Evolutionary conservation across 2,888 invertebrate genomes (phyloP).

Genomic region (Lamellibrachia columna): DNA sequence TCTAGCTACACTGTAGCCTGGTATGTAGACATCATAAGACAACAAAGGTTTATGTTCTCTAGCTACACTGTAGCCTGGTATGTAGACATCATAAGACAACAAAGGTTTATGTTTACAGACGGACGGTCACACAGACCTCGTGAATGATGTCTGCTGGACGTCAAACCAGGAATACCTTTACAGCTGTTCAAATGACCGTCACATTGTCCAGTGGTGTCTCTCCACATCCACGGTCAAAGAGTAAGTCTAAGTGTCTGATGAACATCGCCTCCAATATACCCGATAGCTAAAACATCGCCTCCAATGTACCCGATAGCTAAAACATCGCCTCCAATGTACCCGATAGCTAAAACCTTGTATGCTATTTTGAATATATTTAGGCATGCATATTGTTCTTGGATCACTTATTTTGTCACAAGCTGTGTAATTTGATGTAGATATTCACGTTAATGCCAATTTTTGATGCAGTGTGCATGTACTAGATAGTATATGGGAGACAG

Average conservation of each 20-base stretch:
- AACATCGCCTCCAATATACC: not conserved
- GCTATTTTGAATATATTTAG: too few relatives aligned
- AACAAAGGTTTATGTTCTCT: too few relatives aligned
- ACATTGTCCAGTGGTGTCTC: slow-evolving; percentile 65
- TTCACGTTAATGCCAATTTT: not conserved
- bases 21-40: too few relatives aligned
- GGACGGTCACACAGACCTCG: slow-evolving; percentile 69
- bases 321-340: too few relatives aligned
- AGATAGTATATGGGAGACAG: not conserved
- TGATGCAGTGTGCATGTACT: not conserved
- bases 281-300: too few relatives aligned
- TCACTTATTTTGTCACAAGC: not conserved
- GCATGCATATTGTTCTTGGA: too few relatives aligned
- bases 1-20: too few relatives aligned
- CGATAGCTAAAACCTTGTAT: too few relatives aligned
- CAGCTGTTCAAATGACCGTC: slow-evolving; percentile 71
- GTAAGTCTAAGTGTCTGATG: slow-evolving; percentile 26
- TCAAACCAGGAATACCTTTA: slow-evolving; percentile 68
- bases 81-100: too few relatives aligned
- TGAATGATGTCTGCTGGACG: slow-evolving; percentile 74
- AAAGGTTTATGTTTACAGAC: slow-evolving; percentile 58
- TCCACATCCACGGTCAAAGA: slow-evolving; percentile 31
- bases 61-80: too few relatives aligned
- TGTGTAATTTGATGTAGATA: not conserved
- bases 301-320: too few relatives aligned